A percentile compares a stretch with the other conserved stretches of the same genome.
These are phyloP conservation scores for Zaprionus taronus DNA, from an alignment of 1,140 invertebrate genomes.

Conservation along the genomic window DNA sequence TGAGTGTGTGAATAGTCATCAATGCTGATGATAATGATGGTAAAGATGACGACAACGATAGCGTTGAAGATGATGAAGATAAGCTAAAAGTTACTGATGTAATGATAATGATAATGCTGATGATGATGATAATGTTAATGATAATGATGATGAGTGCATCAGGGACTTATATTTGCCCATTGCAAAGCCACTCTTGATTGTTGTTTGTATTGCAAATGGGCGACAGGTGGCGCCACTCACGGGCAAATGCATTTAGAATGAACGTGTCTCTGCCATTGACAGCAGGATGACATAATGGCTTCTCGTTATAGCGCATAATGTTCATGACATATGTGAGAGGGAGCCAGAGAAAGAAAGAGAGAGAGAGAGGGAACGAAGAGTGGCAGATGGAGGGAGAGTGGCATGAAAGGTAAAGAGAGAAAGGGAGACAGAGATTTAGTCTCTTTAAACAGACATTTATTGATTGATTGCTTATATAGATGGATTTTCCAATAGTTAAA, in stretches of 20 bases:
- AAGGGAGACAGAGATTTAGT: no score
- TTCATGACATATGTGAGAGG: neutral
- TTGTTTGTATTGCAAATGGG: conserved; percentile 38
- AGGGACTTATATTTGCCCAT: conserved; percentile 33
- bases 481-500: neutral
- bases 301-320: neutral
- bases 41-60: conserved; percentile 26
- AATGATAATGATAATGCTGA: conserved; percentile 21
- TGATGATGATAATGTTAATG: conserved; percentile 33
- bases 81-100: conserved; percentile 17
- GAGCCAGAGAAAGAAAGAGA: neutral
- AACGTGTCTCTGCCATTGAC: conserved; percentile 26
- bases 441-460: neutral
- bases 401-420: neutral
- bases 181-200: conserved; percentile 52
- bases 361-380: no score
- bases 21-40: conserved; percentile 17
- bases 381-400: neutral
- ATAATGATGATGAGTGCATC: conserved; percentile 4
- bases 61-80: conserved; percentile 16
- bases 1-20: conserved; percentile 18
- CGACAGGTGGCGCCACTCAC: conserved; percentile 58
- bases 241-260: conserved; percentile 16
- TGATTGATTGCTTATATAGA: neutral
- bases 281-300: neutral